These are phyloP conservation scores for Xenops minutus DNA, from an alignment of 2,797 vertebrate species.

Conservation along the genomic window DNA sequence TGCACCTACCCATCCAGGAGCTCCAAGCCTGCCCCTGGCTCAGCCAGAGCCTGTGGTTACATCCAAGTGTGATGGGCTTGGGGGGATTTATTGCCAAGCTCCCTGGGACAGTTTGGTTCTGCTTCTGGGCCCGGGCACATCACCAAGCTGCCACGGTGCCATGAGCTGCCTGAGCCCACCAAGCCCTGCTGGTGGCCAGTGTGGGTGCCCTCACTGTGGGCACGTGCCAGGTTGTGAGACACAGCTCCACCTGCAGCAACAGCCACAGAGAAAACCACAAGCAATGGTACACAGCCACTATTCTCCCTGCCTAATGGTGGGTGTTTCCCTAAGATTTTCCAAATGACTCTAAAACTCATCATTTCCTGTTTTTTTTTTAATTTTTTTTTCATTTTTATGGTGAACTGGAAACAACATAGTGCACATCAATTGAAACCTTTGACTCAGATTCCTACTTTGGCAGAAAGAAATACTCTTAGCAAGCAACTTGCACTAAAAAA, in stretches of 20 bases:
- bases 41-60: accelerated
- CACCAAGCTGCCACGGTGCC: accelerated
- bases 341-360: neutral
- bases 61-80: accelerated
- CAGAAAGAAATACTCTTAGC: neutral
- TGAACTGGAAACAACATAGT: neutral
- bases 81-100: accelerated
- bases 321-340: neutral
- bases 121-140: neutral
- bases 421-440: neutral
- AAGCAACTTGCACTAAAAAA: neutral
- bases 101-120: neutral
- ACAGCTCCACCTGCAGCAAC: neutral
- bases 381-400: neutral
- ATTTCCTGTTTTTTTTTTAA: neutral
- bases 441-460: neutral
- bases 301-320: neutral
- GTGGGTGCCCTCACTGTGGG: accelerated
- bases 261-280: neutral
- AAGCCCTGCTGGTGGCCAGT: accelerated
- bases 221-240: neutral
- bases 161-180: neutral
- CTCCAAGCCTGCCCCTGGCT: neutral
- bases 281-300: neutral
- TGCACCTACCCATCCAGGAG: neutral